phyloP scores from a whole-genome alignment of 1,140 invertebrate species.

The Calliphora vicina region DNA sequence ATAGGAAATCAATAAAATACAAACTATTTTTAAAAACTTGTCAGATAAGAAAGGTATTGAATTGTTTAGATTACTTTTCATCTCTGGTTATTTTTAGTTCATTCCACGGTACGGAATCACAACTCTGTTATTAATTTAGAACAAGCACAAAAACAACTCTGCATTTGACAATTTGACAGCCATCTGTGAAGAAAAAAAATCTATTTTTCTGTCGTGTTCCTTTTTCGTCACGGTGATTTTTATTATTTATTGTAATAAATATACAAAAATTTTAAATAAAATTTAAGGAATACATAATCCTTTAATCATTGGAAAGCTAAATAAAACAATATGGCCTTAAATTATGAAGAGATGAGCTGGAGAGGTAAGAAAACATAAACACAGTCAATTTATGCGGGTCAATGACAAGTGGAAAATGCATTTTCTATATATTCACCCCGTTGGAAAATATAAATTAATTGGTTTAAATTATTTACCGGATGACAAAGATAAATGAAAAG shows the following conservation, averaged over 20 bases:
- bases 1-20: no score
- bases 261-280: background rate
- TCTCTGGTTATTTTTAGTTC: no score
- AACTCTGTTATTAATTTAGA: no score
- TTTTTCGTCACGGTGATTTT: constrained; percentile 11
- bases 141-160: no score
- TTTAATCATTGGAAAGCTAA: background rate
- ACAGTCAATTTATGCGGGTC: background rate
- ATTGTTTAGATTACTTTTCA: no score
- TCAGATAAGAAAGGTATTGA: no score
- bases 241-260: background rate
- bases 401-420: background rate
- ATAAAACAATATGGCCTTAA: constrained; percentile 61
- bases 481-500: background rate
- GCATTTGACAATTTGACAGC: background rate
- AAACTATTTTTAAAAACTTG: no score
- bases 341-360: constrained; percentile 66
- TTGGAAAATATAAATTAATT: background rate
- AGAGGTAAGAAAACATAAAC: constrained; percentile 57
- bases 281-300: background rate
- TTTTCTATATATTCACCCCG: background rate
- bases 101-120: no score
- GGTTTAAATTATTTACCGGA: background rate
- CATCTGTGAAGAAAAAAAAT: background rate
- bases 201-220: constrained; percentile 21